These are phyloP conservation scores for Cataglyphis cursor DNA, from an alignment of 2,888 invertebrate genomes.

Conservation along the genomic window DNA sequence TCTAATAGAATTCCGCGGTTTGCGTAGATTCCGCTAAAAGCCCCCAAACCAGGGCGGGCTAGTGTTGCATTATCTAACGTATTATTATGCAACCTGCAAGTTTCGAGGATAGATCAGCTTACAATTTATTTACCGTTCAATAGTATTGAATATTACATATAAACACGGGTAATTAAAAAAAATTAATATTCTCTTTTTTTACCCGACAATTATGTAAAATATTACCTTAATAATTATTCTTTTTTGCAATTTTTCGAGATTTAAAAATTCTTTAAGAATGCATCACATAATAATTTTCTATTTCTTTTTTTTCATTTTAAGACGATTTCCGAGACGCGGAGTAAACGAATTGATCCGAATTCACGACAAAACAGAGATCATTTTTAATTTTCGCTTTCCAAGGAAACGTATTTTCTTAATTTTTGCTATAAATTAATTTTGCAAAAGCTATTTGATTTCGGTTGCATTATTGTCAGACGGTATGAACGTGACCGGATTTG, in stretches of 20 bases:
- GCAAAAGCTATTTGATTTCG: not conserved
- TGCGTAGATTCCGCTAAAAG: constrained; percentile 49
- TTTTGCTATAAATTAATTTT: not conserved
- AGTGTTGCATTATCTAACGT: constrained; percentile 46
- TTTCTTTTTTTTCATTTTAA: constrained; percentile 13
- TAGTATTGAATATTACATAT: not conserved
- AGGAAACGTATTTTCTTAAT: not conserved
- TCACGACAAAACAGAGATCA: not conserved
- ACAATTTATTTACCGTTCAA: constrained; percentile 20
- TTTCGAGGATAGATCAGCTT: not conserved
- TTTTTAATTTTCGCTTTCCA: not conserved
- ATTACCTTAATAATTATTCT: not conserved
- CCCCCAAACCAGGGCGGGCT: constrained; percentile 29
- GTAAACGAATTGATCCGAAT: not conserved
- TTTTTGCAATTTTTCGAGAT: not conserved
- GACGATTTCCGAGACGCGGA: not conserved
- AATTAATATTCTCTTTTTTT: not conserved
- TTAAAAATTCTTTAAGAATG: not conserved
- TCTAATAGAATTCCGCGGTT: constrained; percentile 52
- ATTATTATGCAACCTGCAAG: constrained; percentile 45
- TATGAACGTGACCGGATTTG: constrained; percentile 10
- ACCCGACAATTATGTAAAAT: not conserved
- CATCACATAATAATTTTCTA: not conserved
- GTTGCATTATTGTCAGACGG: not conserved
- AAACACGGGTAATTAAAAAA: not conserved